Percentiles rank a stretch among this genome's conserved stretches.
Evolutionary conservation across 2,888 invertebrate genomes (phyloP).

Genomic region (Tanypteryx hageni): DNA sequence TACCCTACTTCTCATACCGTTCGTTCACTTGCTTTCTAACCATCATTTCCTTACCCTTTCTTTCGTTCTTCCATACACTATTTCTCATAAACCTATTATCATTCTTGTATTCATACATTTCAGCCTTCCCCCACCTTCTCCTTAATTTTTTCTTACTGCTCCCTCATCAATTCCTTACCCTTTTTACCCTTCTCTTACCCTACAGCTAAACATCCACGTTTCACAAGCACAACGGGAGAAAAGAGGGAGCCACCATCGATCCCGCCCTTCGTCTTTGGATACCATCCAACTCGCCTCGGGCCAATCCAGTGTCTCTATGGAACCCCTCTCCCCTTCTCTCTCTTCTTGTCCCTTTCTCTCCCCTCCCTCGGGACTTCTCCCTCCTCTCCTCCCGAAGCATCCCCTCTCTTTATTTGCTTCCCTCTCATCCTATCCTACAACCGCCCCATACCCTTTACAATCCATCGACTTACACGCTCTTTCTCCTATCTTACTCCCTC

Average conservation of each 20-base stretch:
- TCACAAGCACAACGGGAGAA: conserved; percentile 23
- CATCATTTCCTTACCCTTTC: neutral
- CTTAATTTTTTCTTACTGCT: neutral
- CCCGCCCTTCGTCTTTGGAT: conserved; percentile 39
- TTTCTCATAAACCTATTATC: conserved; percentile 18
- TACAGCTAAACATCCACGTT: neutral
- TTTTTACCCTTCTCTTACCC: neutral
- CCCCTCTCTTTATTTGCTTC: neutral
- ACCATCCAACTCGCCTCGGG: conserved; percentile 58
- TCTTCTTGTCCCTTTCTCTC: neutral
- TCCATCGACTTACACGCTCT: neutral
- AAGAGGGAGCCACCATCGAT: conserved; percentile 24
- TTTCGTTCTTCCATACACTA: neutral
- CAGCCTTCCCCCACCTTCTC: neutral
- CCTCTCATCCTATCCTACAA: neutral
- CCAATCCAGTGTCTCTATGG: conserved; percentile 51
- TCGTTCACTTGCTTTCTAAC: too few relatives aligned
- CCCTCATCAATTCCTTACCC: conserved; percentile 28
- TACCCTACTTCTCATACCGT: too few relatives aligned
- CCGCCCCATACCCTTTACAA: neutral
- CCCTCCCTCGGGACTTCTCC: neutral
- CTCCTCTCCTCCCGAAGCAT: neutral
- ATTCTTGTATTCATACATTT: neutral
- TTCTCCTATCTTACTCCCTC: neutral
- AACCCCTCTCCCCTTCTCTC: neutral